Evolutionary conservation across 2,113 vertebrate species (phyloP), one percentile per base, ranked within the genome.

Genomic region (Myanophis thanlyinensis): DNA sequence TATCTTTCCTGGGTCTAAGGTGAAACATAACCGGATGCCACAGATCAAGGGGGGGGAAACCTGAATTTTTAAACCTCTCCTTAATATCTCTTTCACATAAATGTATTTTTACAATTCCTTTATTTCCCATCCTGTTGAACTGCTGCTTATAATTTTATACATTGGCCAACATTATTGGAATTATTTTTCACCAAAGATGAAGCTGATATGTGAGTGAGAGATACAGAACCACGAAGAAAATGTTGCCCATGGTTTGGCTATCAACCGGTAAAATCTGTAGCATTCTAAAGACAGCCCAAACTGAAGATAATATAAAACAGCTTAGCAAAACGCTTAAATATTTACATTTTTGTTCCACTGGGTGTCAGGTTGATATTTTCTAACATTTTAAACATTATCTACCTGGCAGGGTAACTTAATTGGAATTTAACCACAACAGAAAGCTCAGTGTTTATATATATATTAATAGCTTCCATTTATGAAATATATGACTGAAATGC

Each of bases 351-450:
- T 93, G 89, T 93, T 93, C 10, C 10, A 93, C 48, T 59, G 52
- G 27, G 88, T 40, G 25, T 27, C 49, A 59, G 30, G 44, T 51
- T 73, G 48, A 90, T 22, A 23, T 90, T 6, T 3, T 89, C 1
- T 94, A 89, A 46, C 40, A 54, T 6, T 85, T 53, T 5, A 22
- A 56, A 90, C 30, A 1, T 0, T 3, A 40, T 89, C 90, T 90
- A 62, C n/a, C 90, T 93, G 90, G 90, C 89, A 90, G 92, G 91
- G 85, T 73, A 84, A 80, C 49, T 85, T 73, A 89, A 67, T 0
- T 59, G 0, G 13, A 91, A 93, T 49, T 47, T 87, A 93, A 73
- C 9, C 87, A 25, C 93, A 89, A 59, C 40, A 91, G 44, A 56
- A 84, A 51, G 10, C 12, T 25, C 5, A 44, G 11, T n/a, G 44